Conservation (phyloP, 2,797 vertebrate species). For the Oophaga sylvatica region DNA sequence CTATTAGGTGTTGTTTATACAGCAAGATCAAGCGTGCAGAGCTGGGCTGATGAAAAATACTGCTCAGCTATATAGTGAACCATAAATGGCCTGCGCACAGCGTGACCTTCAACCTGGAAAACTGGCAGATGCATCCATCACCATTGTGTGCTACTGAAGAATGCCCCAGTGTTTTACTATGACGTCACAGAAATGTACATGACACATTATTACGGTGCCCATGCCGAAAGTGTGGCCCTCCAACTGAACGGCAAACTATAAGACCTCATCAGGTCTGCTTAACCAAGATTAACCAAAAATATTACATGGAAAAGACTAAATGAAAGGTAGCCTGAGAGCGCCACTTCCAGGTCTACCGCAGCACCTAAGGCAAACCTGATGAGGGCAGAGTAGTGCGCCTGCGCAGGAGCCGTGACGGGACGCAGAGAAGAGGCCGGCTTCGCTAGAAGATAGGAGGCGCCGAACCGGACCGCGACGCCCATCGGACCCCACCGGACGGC, state of each 20-base stretch:
- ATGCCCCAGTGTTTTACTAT: background rate
- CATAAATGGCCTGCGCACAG: constrained; percentile 20
- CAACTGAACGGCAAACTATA: background rate
- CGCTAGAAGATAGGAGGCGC: too few relatives aligned
- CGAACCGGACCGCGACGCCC: too few relatives aligned
- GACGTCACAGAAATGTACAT: background rate
- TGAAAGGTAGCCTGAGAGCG: background rate
- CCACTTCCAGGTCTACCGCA: too few relatives aligned
- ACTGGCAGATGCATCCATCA: constrained; percentile 16
- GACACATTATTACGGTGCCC: background rate
- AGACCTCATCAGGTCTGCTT: background rate
- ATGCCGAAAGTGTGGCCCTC: background rate
- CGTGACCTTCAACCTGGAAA: constrained; percentile 22
- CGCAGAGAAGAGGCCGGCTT: too few relatives aligned
- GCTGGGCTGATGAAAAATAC: constrained; percentile 27
- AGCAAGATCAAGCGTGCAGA: constrained; percentile 52
- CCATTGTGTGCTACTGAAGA: constrained; percentile 5
- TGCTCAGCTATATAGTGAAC: constrained; percentile 25
- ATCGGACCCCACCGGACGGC: too few relatives aligned
- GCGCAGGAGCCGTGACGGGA: too few relatives aligned
- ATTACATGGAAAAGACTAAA: too few relatives aligned
- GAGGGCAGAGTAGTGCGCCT: too few relatives aligned
- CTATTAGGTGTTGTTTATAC: constrained; percentile 57
- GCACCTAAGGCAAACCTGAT: too few relatives aligned
- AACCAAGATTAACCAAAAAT: background rate